A percentile compares a stretch with the other conserved stretches of the same genome.
phyloP scores from a whole-genome alignment of 1,140 invertebrate genomes.

The Pygmarrhopalites habei region DNA sequence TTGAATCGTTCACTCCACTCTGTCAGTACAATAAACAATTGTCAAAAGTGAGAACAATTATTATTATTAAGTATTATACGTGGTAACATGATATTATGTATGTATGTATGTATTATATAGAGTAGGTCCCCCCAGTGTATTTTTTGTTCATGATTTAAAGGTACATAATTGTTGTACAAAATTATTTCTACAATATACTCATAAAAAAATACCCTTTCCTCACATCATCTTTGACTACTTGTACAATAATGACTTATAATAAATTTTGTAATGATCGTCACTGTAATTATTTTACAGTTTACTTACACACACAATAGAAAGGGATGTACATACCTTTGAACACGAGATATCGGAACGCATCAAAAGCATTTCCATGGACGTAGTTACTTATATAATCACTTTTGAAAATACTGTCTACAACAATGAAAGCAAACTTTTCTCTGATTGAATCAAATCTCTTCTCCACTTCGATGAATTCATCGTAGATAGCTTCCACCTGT shows the following conservation, averaged over 20 bases:
- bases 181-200: not conserved
- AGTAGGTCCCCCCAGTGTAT: too few relatives aligned
- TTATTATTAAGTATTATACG: not conserved
- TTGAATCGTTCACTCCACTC: not conserved
- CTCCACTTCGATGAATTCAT: not conserved
- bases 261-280: not conserved
- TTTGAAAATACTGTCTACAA: constrained; percentile 10
- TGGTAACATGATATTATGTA: too few relatives aligned
- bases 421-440: constrained; percentile 5
- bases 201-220: not conserved
- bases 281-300: not conserved
- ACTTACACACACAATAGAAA: not conserved
- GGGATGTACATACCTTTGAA: constrained; percentile 5
- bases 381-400: constrained; percentile 14
- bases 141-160: not conserved
- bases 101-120: too few relatives aligned
- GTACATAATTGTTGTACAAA: not conserved
- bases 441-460: not conserved
- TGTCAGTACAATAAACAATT: not conserved
- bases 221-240: not conserved
- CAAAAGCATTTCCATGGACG: constrained; percentile 11
- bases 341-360: constrained; percentile 10
- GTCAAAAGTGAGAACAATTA: not conserved
- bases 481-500: not conserved
- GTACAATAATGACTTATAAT: not conserved